These are phyloP conservation scores for Coracopsis vasa DNA, from an alignment of 2,113 vertebrate genomes.

Conservation along the genomic window DNA sequence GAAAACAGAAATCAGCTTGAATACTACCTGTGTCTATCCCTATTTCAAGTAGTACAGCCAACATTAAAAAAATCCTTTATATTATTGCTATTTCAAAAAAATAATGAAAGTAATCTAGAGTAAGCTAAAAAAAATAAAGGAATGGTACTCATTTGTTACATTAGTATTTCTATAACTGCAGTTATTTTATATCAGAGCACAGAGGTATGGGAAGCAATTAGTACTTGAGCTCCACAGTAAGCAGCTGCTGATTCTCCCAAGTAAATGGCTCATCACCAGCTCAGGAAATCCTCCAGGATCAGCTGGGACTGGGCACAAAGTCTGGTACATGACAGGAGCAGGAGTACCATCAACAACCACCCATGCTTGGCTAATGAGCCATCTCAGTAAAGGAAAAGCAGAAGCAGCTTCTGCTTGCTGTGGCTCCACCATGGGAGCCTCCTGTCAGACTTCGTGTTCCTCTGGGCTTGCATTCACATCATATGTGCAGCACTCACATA, in stretches of 20 bases:
- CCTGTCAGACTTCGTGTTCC: neutral
- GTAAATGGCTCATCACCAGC: neutral
- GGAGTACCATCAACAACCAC: neutral
- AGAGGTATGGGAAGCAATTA: neutral
- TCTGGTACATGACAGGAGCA: neutral
- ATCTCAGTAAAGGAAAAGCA: neutral
- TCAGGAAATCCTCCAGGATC: neutral
- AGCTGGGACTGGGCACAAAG: neutral
- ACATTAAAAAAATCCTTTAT: neutral
- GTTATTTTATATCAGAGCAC: neutral
- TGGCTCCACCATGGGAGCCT: neutral
- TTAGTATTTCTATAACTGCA: neutral
- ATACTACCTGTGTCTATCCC: neutral
- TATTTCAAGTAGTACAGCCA: neutral
- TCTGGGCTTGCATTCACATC: neutral
- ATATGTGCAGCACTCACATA: neutral
- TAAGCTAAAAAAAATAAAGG: neutral
- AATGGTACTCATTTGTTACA: neutral
- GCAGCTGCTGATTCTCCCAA: neutral
- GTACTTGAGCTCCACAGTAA: neutral
- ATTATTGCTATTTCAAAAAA: neutral
- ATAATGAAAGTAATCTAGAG: neutral
- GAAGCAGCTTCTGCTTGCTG: neutral
- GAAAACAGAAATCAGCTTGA: slow-evolving; percentile 35
- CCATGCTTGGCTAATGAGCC: neutral